phyloP scores from a whole-genome alignment of 2,113 vertebrate genomes.

The Austrofundulus limnaeus region DNA sequence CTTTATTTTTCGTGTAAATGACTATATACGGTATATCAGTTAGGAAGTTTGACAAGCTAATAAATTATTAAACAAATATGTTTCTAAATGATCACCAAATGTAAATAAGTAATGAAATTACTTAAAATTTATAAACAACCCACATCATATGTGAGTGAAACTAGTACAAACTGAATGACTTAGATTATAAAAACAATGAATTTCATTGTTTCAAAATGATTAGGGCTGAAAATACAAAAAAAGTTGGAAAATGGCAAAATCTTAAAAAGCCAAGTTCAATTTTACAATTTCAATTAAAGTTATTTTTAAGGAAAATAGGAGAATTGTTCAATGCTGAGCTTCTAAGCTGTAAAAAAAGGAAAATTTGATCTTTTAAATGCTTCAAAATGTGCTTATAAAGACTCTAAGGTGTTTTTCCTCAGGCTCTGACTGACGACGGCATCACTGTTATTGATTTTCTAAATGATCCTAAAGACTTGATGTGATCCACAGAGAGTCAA shows the following conservation, averaged over 20 bases:
- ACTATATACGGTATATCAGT: too few relatives aligned
- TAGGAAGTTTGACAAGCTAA: too few relatives aligned
- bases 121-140: background rate
- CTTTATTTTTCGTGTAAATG: too few relatives aligned
- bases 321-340: too few relatives aligned
- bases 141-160: too few relatives aligned
- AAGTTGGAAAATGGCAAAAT: background rate
- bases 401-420: background rate
- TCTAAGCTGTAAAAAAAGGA: background rate
- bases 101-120: too few relatives aligned
- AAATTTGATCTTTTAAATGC: background rate
- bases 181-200: background rate
- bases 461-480: background rate
- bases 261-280: background rate
- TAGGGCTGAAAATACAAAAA: background rate
- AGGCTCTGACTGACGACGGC: too few relatives aligned
- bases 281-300: background rate
- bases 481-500: slow-evolving; percentile 1
- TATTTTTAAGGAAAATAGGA: background rate
- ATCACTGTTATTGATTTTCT: too few relatives aligned
- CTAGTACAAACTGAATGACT: too few relatives aligned
- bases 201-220: background rate
- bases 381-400: background rate
- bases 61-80: background rate
- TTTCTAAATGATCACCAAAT: background rate